Evolutionary conservation across 2,888 invertebrate genomes (phyloP), one percentile per base, ranked within the genome.

Genomic region (Polia nebulosa): DNA sequence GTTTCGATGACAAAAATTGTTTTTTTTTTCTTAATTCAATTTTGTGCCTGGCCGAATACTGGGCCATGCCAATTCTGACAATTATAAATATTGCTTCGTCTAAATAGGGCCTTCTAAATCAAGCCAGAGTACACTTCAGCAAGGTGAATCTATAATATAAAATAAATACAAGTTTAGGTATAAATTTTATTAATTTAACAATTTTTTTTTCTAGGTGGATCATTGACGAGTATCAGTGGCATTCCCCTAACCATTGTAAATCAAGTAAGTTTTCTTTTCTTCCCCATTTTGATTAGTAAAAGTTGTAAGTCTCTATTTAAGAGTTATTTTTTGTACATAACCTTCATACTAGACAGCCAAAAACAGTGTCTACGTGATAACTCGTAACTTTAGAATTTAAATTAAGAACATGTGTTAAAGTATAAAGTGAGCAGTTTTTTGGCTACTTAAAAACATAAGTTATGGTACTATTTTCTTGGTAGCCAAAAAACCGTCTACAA

Each of bases 201-300:
- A 32, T 53, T 0, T 20, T 49, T 70, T 51, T 61, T 79, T 86
- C 58, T 82, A 90, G 91, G 86, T 72, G 87, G 88, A 41, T 91
- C 91, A 0, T 75, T 90, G 5, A 90, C 84, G 55, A 90, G 90
- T 56, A 72, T 80, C 25, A 84, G 83, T 13, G 89, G 90, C 13
- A 76, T 91, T 29, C 91, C 91, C 0, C 49, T 87, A 11, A 75
- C 90, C 0, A 85, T 91, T 15, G 76, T 81, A 1, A 81, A 85
- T 39, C 83, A 80, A 41, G 86, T 88, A 75, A 85, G 84, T 85
- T 25, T 47, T 20, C 66, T 27, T 29, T 32, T 20, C 17, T 9
- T 27, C 9, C 15, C 8, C 39, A n/a, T 32, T 22, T n/a, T 22
- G 2, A 17, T 1, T 20, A 7, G 22, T 11, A 17, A 29, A 29